Base-by-base conservation (phyloP, 2,797 vertebrate species). In the Cyclura pinguis region DNA sequence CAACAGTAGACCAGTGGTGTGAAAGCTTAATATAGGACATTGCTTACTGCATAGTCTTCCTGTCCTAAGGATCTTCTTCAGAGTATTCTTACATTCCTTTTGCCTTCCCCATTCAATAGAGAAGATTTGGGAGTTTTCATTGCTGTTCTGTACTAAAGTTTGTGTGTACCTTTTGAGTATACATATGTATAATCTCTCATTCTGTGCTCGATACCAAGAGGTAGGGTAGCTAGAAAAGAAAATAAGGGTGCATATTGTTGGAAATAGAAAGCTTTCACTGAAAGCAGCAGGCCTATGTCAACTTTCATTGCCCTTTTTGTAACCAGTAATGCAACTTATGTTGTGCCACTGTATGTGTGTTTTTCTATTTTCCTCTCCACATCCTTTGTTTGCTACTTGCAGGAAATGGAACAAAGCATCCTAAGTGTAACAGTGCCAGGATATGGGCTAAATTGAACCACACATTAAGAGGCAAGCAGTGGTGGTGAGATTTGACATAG, bases 1-100 rank as follows among this genome's bases (percentile, higher is more conserved):
- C 2, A n/a, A 4, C 20, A 57, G 80, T 29, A 4, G 59, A 35
- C 38, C 12, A 24, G 27, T 55, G 52, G 0, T 6, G 81, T 57
- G 55, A 91, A 88, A 86, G 0, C 1, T 77, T 0, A 29, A 4
- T 10, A 6, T 35, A 86, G 89, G 5, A 59, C 12, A 78, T 9
- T 59, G 9, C 18, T 32, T 62, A 1, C 92, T 0, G 10, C 55
- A 1, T 6, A 89, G 27, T 8, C 50, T 74, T 29, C 55, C 22
- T 89, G n/a, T 32, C 0, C 0, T 42, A 13, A 8, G 0, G 47
- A 62, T 8, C 24, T 88, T 1, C 72, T 24, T 85, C 12, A 88
- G 27, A 32, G 55, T 0, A 0, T 67, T 0, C 59, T 86, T 47
- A 0, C 27, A 0, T 83, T 84, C 14, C n/a, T 55, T 87, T 81